Evolutionary conservation across 2,888 invertebrate species (phyloP), one percentile per base, ranked within the genome.

Genomic region (Drosophila vallismaia): DNA sequence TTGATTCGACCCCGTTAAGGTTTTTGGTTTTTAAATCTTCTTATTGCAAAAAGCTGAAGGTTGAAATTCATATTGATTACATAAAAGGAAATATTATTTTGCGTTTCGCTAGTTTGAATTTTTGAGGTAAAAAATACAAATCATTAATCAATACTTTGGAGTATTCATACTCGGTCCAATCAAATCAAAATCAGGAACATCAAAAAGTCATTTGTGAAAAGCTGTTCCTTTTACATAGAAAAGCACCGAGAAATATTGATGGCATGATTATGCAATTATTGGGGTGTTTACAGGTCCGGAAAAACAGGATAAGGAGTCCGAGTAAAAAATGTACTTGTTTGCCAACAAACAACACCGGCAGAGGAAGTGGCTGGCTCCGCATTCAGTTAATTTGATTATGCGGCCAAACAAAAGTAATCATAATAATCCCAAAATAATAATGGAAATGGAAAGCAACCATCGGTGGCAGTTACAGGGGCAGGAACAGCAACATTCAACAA

Each of bases 391-490:
- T 83, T 86, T 88, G 87, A 88, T 83, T 88, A 83, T 80, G 70
- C 60, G 70, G 71, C 85, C 68, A 73, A 88, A 80, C 73, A 81
- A 70, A 74, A 84, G 85, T 84, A 88, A 88, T 83, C 88, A 82
- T 64, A 77, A 81, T 88, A 83, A 83, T 88, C 88, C 73, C 73
- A 84, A 84, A 77, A 88, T 80, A 87, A 80, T 88, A 88, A 88
- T 83, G 85, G 69, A 76, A 71, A 53, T 71, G 75, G 58, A 81
- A 75, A 66, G 66, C 67, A 68, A 50, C 56, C 63, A 64, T 57
- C 40, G 40, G 9, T 9, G 40, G 14, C 40, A 36, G 36, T n/a
- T 36, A 36, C 36, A 36, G 36, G 36, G n/a, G n/a, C 57, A 75
- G 38, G 14, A 26, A 40, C 73, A 69, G 67, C 42, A 62, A 57